Evolutionary conservation across 2,113 vertebrate genomes (phyloP), one percentile per base, ranked within the genome.

Genomic region (Chloebia gouldiae): DNA sequence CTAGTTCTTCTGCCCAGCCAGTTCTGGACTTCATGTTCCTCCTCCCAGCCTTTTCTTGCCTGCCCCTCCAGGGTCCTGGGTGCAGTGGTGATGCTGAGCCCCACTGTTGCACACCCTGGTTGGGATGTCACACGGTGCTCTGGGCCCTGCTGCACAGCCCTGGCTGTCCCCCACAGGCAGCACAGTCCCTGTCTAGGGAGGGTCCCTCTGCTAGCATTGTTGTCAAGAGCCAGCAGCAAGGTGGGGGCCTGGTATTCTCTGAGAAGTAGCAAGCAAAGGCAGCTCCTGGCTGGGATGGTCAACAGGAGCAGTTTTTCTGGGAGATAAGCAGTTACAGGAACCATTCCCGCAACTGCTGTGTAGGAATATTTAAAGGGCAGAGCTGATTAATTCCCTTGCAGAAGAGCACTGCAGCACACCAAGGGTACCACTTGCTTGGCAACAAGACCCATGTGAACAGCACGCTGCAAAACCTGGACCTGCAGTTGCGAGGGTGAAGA

Each of bases 51-150:
- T 10, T 28, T 76, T 76, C 35, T 78, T 53, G 59, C 53, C 45
- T 71, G 33, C 1, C 5, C 13, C 25, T 20, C 9, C 1, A 1
- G 35, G 14, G 12, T 64, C 18, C 60, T n/a, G 57, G 45, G 19
- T 45, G 45, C 21, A 9, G 30, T 33, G 15, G 35, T 12, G 33
- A 35, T 45, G 42, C 92, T 66, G 64, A 92, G 64, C 45, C 27
- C 17, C 23, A 3, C 20, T 31, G 49, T 13, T 30, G 22, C 47
- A 66, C 23, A 15, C 18, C 10, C 24, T 0, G 0, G 24, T 6
- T 35, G 19, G 71, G 61, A 45, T 35, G 54, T 63, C 53, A 68
- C 39, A 24, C 0, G 0, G 61, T 10, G 17, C 70, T 65, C 40
- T 3, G 11, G 35, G 24, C 50, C 13, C 47, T 66, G 42, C 81